Conservation (phyloP, 30 jellyfish, hydroid and myxozoan species). For the Phacellophora camtschatica region DNA sequence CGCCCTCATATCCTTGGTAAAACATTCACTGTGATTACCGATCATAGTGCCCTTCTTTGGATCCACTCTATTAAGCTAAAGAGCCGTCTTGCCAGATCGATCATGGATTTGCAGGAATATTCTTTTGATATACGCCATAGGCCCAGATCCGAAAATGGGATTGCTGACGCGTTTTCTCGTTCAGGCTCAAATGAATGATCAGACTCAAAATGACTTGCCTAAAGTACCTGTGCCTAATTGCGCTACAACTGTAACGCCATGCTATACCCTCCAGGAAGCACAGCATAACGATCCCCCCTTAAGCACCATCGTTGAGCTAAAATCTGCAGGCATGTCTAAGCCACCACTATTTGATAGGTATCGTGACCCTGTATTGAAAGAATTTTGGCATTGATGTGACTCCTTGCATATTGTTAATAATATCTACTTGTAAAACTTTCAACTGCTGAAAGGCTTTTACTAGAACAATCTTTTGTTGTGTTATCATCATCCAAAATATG, state of each 20-base stretch:
- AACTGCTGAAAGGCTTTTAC: conserved; percentile 26
- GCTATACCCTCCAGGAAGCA: conserved; percentile 6
- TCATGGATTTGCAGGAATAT: conserved; percentile 31
- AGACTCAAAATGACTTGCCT: background rate
- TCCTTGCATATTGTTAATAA: conserved; percentile 2
- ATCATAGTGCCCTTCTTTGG: conserved; percentile 50
- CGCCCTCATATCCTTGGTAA: conserved; percentile 25
- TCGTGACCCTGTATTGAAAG: background rate
- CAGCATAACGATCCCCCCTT: background rate
- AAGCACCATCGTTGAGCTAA: conserved; percentile 3
- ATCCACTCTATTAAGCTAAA: conserved; percentile 26
- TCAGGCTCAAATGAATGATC: too few relatives aligned
- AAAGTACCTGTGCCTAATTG: background rate
- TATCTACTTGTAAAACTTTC: background rate
- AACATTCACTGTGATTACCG: conserved; percentile 29
- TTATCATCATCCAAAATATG: conserved; percentile 7
- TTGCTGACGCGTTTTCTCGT: conserved; percentile 1
- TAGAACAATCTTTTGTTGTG: background rate
- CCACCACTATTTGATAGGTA: conserved; percentile 25
- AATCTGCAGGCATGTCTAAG: conserved; percentile 20
- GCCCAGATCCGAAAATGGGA: background rate
- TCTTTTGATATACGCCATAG: conserved; percentile 19
- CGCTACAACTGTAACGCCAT: conserved; percentile 21
- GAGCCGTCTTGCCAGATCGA: conserved; percentile 50
- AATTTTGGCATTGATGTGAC: conserved; percentile 33